Conservation (phyloP, 23 tunicate genomes). For the Halocynthia aurantium region DNA sequence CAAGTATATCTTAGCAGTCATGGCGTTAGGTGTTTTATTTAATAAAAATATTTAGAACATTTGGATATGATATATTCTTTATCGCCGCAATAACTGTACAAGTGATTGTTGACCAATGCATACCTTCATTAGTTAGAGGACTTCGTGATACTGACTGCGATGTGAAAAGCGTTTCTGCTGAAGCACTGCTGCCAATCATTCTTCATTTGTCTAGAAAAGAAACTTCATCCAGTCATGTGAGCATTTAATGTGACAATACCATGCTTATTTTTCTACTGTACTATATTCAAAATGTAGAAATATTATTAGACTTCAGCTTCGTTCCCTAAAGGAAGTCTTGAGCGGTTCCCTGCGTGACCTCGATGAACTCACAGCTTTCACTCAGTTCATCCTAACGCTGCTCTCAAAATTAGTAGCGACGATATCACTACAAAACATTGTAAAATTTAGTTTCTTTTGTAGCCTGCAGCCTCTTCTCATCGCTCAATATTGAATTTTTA, state of each 20-base stretch:
- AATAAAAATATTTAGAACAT: background rate
- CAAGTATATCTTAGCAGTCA: conserved; percentile 77
- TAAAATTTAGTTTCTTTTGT: background rate
- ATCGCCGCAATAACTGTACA: background rate
- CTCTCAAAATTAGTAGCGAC: conserved; percentile 36
- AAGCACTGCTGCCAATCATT: conserved; percentile 53
- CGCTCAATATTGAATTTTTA: no score
- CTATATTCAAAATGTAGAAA: no score
- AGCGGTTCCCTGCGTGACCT: conserved; percentile 43
- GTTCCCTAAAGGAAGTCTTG: conserved; percentile 21
- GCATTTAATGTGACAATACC: no score
- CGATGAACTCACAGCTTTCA: conserved; percentile 81
- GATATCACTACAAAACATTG: conserved; percentile 15
- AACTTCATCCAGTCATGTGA: background rate
- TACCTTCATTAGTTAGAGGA: conserved; percentile 52
- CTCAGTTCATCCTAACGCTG: conserved; percentile 51
- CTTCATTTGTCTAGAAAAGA: conserved; percentile 6
- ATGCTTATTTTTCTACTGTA: no score
- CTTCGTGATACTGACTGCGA: conserved; percentile 71
- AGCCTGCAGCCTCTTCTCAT: background rate
- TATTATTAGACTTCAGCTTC: conserved; percentile 30
- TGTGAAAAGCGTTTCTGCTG: conserved; percentile 82
- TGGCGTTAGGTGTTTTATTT: conserved; percentile 28
- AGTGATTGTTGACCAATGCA: conserved; percentile 26
- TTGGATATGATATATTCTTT: background rate